These are phyloP conservation scores for Mythimna loreyi DNA, from an alignment of 2,888 invertebrate genomes.

Conservation along the genomic window DNA sequence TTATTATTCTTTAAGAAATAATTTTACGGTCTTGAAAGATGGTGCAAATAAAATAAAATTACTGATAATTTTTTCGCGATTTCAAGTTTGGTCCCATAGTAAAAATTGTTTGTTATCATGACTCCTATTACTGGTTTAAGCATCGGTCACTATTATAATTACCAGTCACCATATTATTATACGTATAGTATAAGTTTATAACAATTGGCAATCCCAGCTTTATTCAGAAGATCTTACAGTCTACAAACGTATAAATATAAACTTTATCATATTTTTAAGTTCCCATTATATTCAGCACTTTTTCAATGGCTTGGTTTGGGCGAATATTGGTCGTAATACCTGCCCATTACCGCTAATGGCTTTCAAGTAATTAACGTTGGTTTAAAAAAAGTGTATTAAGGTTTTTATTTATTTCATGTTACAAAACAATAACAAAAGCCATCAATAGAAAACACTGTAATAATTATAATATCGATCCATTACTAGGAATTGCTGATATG, in stretches of 20 bases:
- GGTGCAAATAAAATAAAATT: too few relatives aligned
- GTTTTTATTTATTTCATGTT: background rate
- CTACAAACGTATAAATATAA: too few relatives aligned
- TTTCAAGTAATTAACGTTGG: background rate
- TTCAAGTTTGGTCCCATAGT: too few relatives aligned
- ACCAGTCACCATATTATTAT: too few relatives aligned
- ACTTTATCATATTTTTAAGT: too few relatives aligned
- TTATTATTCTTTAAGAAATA: background rate
- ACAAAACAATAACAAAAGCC: background rate
- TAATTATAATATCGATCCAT: slow-evolving; percentile 1
- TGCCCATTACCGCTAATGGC: background rate
- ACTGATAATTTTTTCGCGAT: too few relatives aligned
- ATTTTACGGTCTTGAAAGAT: background rate
- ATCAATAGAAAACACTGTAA: background rate
- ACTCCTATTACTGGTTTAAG: too few relatives aligned
- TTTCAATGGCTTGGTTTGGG: background rate
- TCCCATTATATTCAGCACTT: background rate
- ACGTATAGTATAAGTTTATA: too few relatives aligned
- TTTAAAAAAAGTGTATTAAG: background rate
- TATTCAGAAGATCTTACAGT: too few relatives aligned
- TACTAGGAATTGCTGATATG: background rate
- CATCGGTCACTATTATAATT: too few relatives aligned
- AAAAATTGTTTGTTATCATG: too few relatives aligned
- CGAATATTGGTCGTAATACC: background rate
- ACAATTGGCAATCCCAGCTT: too few relatives aligned